phyloP scores from a whole-genome alignment of 2,113 vertebrate species.

The Paracyprichromis sp. region DNA sequence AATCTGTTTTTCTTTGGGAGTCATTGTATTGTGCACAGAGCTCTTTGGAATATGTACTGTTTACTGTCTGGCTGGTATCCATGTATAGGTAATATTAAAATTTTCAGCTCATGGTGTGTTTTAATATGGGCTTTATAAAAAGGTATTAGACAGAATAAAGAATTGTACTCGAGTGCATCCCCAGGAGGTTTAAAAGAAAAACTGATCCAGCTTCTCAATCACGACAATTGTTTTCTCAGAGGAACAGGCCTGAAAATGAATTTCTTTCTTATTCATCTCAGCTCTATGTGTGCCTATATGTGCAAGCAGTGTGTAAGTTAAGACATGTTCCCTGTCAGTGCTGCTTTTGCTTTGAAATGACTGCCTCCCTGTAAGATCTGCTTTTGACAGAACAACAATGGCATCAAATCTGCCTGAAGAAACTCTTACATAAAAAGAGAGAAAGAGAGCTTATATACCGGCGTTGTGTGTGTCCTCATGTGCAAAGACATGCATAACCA shows the following conservation, averaged over 20 bases:
- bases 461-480: background rate
- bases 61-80: background rate
- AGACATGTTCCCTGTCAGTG: constrained; percentile 30
- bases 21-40: background rate
- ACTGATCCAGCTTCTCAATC: background rate
- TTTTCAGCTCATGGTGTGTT: background rate
- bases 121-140: background rate
- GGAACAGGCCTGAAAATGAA: background rate
- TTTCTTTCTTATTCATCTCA: background rate
- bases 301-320: constrained; percentile 14
- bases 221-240: background rate
- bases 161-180: background rate
- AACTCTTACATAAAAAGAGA: constrained; percentile 1
- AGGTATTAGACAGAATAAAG: background rate
- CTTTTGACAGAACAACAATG: constrained; percentile 48
- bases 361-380: constrained; percentile 12
- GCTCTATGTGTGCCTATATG: background rate
- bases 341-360: background rate
- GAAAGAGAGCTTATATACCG: constrained; percentile 1
- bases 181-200: background rate
- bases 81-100: background rate
- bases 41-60: background rate
- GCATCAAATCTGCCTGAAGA: constrained; percentile 21
- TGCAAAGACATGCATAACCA: background rate
- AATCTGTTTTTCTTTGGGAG: background rate